A percentile compares a stretch with the other conserved stretches of the same genome.
These are phyloP conservation scores for Sorex fumeus DNA, from an alignment of 2,113 vertebrate species.

Conservation along the genomic window DNA sequence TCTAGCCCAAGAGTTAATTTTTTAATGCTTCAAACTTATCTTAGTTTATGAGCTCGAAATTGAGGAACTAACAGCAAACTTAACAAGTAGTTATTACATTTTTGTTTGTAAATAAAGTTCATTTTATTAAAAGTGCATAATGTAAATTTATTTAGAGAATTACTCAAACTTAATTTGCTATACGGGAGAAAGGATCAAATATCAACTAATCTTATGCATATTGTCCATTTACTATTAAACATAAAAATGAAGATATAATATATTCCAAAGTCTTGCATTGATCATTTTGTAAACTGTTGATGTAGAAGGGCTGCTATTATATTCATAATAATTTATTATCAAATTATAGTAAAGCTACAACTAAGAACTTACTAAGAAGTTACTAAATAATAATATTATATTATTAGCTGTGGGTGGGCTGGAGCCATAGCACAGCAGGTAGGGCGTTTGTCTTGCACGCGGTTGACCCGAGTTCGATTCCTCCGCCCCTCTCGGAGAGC, in stretches of 20 bases:
- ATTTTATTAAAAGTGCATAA: background rate
- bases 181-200: background rate
- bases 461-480: too few species aligned
- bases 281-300: background rate
- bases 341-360: constrained; percentile 36
- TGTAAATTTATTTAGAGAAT: constrained; percentile 32
- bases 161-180: background rate
- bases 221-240: background rate
- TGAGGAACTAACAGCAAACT: background rate
- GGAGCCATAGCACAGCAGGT: too few species aligned
- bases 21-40: background rate
- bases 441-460: too few species aligned
- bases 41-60: background rate
- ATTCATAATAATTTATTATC: background rate
- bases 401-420: background rate
- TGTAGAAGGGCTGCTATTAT: background rate
- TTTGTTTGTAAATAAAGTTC: background rate
- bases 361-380: constrained; percentile 11
- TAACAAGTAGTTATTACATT: background rate
- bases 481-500: too few species aligned
- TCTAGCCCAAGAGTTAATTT: background rate
- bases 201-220: background rate
- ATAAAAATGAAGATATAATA: background rate
- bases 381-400: background rate
- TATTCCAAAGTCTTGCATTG: background rate